A percentile compares a stretch with the other conserved stretches of the same genome.
Conservation (phyloP, 2,113 vertebrate species). For the Clupea harengus region DNA sequence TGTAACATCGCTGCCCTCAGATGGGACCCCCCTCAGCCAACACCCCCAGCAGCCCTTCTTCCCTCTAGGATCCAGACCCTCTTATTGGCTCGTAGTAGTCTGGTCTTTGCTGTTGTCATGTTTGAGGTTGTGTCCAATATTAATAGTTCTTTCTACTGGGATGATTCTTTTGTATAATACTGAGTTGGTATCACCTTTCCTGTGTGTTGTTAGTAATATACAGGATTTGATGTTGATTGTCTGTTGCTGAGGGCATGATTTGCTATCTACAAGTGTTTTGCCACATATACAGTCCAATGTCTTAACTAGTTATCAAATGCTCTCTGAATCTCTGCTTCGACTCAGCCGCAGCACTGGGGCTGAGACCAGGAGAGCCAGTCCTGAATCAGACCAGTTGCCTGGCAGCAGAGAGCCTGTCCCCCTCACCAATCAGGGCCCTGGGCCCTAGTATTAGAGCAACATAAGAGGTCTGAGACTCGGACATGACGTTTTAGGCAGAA, state of each 20-base stretch:
- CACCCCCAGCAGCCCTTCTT: constrained; percentile 24
- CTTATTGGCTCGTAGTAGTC: constrained; percentile 19
- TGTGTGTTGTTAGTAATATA: not conserved
- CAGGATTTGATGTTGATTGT: not conserved
- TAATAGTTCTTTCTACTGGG: not conserved
- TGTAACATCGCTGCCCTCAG: constrained; percentile 71
- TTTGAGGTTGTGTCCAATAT: not conserved
- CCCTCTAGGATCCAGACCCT: constrained; percentile 13
- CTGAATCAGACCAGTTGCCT: not conserved
- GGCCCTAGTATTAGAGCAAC: not conserved
- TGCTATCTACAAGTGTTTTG: constrained; percentile 13
- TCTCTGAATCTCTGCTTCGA: not conserved
- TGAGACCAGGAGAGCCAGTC: not conserved
- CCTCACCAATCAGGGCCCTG: not conserved
- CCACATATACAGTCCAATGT: constrained; percentile 10
- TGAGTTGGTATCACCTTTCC: not conserved
- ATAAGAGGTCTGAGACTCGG: not conserved
- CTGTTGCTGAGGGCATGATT: constrained; percentile 25
- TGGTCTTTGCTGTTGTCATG: constrained; percentile 21
- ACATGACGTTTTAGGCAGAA: not conserved
- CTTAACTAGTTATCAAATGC: not conserved
- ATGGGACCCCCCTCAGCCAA: constrained; percentile 23
- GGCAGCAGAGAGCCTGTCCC: not conserved
- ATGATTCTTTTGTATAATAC: not conserved
- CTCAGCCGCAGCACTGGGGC: not conserved